Evolutionary conservation across 2,113 vertebrate species (phyloP).

Genomic region (Antechinus flavipes): DNA sequence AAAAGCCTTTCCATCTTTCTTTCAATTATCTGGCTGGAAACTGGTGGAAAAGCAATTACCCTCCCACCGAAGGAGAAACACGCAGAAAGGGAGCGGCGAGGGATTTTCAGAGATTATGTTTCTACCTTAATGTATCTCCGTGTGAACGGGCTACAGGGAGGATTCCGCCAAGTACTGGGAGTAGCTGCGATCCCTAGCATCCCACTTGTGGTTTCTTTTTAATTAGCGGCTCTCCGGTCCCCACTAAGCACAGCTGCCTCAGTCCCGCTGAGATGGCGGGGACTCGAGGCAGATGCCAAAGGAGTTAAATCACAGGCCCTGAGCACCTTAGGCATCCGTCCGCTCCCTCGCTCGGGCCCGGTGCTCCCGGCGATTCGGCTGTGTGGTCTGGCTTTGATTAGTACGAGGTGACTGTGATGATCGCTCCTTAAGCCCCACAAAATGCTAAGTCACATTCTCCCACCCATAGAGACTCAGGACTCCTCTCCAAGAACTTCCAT

Average conservation of each 20-base stretch:
- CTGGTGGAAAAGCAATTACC: constrained; percentile 84
- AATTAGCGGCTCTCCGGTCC: constrained; percentile 7
- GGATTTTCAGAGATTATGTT: constrained; percentile 80
- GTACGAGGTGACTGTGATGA: constrained; percentile 16
- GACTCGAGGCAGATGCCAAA: constrained; percentile 30
- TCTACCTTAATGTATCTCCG: constrained; percentile 80
- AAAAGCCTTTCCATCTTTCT: constrained; percentile 84
- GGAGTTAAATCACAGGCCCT: constrained; percentile 43
- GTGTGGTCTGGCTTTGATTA: constrained; percentile 7
- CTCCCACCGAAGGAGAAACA: constrained; percentile 78
- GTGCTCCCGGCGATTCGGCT: background rate
- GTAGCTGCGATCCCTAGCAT: background rate
- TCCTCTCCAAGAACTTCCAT: constrained; percentile 27
- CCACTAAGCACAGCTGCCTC: constrained; percentile 18
- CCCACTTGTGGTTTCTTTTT: background rate
- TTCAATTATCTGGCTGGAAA: constrained; percentile 85
- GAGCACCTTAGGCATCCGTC: constrained; percentile 33
- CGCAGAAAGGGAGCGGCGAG: constrained; percentile 76
- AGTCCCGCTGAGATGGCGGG: constrained; percentile 4
- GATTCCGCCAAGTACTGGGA: background rate
- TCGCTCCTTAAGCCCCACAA: background rate
- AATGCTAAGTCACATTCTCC: constrained; percentile 8
- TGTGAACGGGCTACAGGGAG: constrained; percentile 66
- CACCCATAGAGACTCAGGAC: constrained; percentile 52
- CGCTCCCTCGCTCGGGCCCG: background rate